Percentiles rank a stretch among this genome's conserved stretches.
Conservation (phyloP, 2,797 vertebrate species). For the Semaprochilodus insignis region DNA sequence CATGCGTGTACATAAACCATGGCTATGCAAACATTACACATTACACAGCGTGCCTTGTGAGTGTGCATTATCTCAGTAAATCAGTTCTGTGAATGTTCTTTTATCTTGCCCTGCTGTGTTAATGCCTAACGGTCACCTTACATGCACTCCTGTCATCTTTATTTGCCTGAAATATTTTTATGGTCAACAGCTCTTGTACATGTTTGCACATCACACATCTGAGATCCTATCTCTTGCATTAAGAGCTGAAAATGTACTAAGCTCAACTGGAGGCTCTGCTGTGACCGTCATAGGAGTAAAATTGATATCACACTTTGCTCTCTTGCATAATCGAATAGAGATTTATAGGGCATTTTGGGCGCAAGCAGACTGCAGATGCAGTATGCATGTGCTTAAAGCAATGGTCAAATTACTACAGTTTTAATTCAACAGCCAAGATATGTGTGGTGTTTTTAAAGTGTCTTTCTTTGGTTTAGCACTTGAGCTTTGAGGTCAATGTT, state of each 20-base stretch:
- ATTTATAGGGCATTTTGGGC: neutral
- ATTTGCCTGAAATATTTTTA: constrained; percentile 11
- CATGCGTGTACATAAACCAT: neutral
- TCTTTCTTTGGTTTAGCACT: too few species aligned
- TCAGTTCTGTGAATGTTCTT: constrained; percentile 5
- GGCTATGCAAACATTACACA: neutral
- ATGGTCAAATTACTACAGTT: neutral
- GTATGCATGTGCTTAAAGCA: neutral
- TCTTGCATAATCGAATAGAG: neutral
- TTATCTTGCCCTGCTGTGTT: neutral
- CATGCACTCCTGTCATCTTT: neutral
- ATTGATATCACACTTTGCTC: neutral
- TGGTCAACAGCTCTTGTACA: neutral
- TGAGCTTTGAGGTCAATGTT: too few species aligned
- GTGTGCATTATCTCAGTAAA: constrained; percentile 17
- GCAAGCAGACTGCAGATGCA: neutral
- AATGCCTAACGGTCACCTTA: neutral
- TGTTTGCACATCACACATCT: neutral
- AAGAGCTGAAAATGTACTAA: neutral
- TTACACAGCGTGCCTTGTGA: neutral
- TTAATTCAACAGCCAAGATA: neutral
- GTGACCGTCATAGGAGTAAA: neutral
- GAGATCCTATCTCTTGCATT: neutral
- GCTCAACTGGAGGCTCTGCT: neutral
- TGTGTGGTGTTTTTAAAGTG: neutral